These are phyloP conservation scores for Caprella mutica DNA, from an alignment of 2,888 invertebrate species.

Conservation along the genomic window DNA sequence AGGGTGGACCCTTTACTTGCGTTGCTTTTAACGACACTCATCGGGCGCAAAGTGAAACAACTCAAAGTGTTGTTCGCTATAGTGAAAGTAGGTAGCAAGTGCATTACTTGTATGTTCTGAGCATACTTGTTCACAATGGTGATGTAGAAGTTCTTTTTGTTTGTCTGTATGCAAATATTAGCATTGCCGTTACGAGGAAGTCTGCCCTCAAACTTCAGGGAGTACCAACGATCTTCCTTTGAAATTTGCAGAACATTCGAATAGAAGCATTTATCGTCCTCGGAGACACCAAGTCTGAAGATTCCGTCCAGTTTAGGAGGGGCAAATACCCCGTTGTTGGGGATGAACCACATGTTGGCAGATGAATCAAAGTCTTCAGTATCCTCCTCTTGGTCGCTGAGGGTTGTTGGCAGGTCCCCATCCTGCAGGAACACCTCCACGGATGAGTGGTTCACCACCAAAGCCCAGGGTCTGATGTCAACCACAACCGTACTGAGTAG, in stretches of 20 bases:
- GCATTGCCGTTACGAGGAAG: conserved; percentile 51
- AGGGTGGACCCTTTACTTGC: not conserved
- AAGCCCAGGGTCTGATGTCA: conserved; percentile 61
- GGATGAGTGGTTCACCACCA: conserved; percentile 51
- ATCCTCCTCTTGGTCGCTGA: not conserved
- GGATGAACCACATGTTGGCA: conserved; percentile 28
- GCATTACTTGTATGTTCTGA: conserved; percentile 55
- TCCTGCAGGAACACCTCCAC: conserved; percentile 31
- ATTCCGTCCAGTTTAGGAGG: conserved; percentile 42
- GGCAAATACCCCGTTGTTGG: conserved; percentile 35
- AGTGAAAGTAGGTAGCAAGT: conserved; percentile 52
- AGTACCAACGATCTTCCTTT: conserved; percentile 50
- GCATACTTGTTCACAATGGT: conserved; percentile 54
- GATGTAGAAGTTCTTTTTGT: conserved; percentile 45
- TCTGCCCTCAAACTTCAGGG: conserved; percentile 50
- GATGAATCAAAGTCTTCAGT: not conserved
- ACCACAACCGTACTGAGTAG: conserved; percentile 52
- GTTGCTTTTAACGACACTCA: not conserved
- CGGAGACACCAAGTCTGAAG: conserved; percentile 48
- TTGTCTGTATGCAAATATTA: conserved; percentile 46
- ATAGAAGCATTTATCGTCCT: conserved; percentile 41
- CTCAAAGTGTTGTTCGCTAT: conserved; percentile 51
- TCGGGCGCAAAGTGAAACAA: conserved; percentile 42
- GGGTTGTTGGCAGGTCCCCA: not conserved
- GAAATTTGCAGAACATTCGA: conserved; percentile 49